Evolutionary conservation across 2,113 vertebrate genomes (phyloP).

Genomic region (Eulemur rufifrons): DNA sequence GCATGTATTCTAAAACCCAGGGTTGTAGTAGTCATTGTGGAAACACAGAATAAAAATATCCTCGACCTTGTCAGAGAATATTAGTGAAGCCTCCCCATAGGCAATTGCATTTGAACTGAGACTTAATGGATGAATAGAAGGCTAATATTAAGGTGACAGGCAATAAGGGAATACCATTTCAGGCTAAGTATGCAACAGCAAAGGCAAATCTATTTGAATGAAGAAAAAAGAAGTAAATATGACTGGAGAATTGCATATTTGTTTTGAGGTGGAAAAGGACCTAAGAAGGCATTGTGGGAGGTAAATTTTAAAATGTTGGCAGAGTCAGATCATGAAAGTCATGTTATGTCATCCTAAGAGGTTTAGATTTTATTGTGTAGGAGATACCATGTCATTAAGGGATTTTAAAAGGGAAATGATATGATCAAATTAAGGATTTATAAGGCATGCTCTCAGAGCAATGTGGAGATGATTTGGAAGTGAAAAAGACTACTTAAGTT

Average conservation of each 20-base stretch:
- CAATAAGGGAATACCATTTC: neutral
- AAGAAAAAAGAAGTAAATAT: neutral
- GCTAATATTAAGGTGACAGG: neutral
- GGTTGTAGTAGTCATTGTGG: neutral
- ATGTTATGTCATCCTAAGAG: neutral
- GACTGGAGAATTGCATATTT: neutral
- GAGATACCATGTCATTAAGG: neutral
- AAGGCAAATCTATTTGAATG: neutral
- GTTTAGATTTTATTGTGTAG: neutral
- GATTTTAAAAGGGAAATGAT: slow-evolving; percentile 41
- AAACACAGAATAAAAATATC: neutral
- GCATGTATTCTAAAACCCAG: neutral
- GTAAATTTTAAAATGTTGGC: neutral
- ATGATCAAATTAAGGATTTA: slow-evolving; percentile 32
- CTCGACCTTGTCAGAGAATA: neutral
- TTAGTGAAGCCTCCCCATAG: neutral
- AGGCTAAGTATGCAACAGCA: neutral
- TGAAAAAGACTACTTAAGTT: neutral
- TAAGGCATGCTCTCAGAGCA: neutral
- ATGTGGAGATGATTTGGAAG: neutral
- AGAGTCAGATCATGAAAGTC: neutral
- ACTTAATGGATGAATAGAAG: neutral
- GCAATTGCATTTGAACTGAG: neutral
- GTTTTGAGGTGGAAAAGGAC: neutral
- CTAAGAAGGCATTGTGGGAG: neutral